Conservation (phyloP, 2,113 vertebrate genomes). For the Calidris pygmaea region DNA sequence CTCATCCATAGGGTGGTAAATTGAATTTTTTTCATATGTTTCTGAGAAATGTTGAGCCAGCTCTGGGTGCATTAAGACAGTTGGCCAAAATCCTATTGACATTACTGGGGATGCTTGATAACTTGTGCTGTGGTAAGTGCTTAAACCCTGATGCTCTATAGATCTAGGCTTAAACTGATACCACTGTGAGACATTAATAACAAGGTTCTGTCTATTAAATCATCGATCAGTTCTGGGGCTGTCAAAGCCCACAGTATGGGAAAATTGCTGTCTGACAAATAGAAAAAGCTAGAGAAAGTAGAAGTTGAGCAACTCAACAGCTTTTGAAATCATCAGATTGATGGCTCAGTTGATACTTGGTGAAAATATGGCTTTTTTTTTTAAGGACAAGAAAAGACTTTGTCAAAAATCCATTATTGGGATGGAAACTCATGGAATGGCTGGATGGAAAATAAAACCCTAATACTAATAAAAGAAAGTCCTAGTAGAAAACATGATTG, state of each 20-base stretch:
- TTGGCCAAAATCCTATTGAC: conserved; percentile 10
- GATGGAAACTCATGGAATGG: background rate
- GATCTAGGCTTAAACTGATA: conserved; percentile 41
- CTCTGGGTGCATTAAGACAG: background rate
- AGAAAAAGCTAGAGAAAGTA: conserved; percentile 2
- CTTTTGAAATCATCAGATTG: background rate
- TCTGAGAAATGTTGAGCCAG: background rate
- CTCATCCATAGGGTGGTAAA: background rate
- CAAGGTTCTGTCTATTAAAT: conserved; percentile 40
- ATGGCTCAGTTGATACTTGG: background rate
- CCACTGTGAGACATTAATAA: conserved; percentile 9
- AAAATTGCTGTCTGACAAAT: conserved; percentile 36
- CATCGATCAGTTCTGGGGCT: background rate
- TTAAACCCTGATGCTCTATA: conserved; percentile 15
- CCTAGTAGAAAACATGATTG: background rate
- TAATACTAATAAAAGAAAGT: background rate
- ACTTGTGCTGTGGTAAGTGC: background rate
- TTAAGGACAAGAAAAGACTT: background rate
- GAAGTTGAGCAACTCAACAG: background rate
- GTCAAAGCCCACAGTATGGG: conserved; percentile 9
- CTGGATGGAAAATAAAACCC: background rate
- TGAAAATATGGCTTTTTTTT: background rate
- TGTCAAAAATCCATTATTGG: background rate
- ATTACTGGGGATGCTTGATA: background rate
- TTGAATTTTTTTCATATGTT: background rate